These are phyloP conservation scores for Ephialtes manifestator DNA, from an alignment of 2,888 invertebrate species.

Conservation along the genomic window DNA sequence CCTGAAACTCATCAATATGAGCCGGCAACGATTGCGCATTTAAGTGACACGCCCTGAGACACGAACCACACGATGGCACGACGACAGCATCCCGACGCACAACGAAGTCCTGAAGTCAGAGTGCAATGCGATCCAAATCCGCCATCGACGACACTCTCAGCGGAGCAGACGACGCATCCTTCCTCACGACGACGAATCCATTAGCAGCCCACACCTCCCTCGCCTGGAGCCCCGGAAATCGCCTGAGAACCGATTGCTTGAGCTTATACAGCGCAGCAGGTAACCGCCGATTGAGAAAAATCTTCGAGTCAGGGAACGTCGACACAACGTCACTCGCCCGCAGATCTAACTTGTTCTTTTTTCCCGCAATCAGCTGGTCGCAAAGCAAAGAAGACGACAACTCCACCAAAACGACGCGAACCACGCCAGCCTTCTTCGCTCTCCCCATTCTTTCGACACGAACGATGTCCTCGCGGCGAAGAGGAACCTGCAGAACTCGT, in stretches of 20 bases:
- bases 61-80: constrained; percentile 10
- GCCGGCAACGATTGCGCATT: too few relatives aligned
- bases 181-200: constrained; percentile 17
- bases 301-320: background rate
- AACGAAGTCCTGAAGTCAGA: background rate
- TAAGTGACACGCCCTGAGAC: constrained; percentile 20
- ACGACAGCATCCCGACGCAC: background rate
- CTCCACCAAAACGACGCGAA: constrained; percentile 6
- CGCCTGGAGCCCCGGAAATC: constrained; percentile 6
- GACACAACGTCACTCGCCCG: constrained; percentile 3
- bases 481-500: constrained; percentile 10
- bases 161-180: background rate
- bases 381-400: constrained; percentile 8
- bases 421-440: constrained; percentile 10
- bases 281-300: constrained; percentile 3
- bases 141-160: too few relatives aligned
- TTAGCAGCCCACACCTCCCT: constrained; percentile 7
- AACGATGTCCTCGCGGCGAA: constrained; percentile 1
- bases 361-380: constrained; percentile 13
- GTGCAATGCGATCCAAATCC: background rate
- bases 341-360: constrained; percentile 11
- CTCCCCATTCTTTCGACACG: constrained; percentile 18
- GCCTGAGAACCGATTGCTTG: background rate
- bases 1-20: constrained; percentile 25
- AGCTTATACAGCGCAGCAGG: constrained; percentile 5